Conservation (phyloP, 2,888 invertebrate genomes). For the Eupithecia dodoneata region DNA sequence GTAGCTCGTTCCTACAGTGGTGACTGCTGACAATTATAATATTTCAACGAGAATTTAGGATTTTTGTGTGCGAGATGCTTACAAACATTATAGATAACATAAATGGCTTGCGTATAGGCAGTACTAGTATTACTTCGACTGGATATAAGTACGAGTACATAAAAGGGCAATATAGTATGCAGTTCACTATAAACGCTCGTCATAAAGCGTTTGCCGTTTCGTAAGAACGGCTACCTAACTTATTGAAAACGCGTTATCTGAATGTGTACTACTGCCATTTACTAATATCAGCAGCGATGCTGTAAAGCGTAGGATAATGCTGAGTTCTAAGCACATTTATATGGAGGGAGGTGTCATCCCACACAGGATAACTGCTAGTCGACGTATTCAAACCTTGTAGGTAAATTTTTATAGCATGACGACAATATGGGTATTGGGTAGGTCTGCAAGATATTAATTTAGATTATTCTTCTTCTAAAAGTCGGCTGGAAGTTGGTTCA, state of each 20-base stretch:
- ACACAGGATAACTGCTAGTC: background rate
- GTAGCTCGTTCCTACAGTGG: too few relatives aligned
- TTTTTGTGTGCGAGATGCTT: too few relatives aligned
- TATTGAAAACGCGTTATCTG: slow-evolving; percentile 6
- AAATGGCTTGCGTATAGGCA: too few relatives aligned
- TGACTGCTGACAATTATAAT: too few relatives aligned
- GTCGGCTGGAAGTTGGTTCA: too few relatives aligned
- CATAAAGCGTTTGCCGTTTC: background rate
- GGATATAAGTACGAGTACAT: background rate
- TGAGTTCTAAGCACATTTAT: background rate
- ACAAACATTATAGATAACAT: too few relatives aligned
- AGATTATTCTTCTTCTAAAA: too few relatives aligned
- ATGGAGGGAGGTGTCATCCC: background rate
- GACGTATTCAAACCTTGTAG: background rate
- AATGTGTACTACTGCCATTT: background rate
- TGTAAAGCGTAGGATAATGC: background rate
- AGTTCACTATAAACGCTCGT: background rate
- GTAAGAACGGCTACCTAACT: background rate
- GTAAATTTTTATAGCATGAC: background rate
- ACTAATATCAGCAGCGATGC: background rate
- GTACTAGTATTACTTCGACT: background rate
- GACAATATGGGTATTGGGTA: background rate
- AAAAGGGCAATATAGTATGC: background rate
- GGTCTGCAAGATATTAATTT: background rate
- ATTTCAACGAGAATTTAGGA: too few relatives aligned